A percentile compares a stretch with the other conserved stretches of the same genome.
These are phyloP conservation scores for Coecobrya sp. DNA, from an alignment of 2,888 invertebrate genomes.

Conservation along the genomic window DNA sequence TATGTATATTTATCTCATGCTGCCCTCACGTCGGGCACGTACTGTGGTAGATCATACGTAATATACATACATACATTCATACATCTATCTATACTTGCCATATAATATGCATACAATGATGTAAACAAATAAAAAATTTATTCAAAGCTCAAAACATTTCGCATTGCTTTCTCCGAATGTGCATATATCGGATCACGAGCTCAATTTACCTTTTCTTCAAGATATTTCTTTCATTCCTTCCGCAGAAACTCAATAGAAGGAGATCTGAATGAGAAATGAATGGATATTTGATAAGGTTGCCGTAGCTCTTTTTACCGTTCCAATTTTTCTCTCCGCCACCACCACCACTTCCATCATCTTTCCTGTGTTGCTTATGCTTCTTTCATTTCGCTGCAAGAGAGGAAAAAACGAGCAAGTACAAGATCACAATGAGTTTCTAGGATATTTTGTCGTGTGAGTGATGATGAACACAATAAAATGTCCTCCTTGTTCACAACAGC, in stretches of 20 bases:
- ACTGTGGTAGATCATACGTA: background rate
- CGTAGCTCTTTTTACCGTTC: background rate
- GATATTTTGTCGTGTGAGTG: background rate
- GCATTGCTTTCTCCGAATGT: slow-evolving; percentile 60
- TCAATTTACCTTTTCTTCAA: slow-evolving; percentile 61
- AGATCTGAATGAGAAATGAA: slow-evolving; percentile 29
- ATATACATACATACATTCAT: background rate
- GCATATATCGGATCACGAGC: slow-evolving; percentile 71
- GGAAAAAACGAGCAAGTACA: slow-evolving; percentile 23
- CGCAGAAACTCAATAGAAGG: slow-evolving; percentile 55
- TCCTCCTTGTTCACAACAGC: background rate
- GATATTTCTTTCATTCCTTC: slow-evolving; percentile 1
- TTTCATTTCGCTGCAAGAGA: background rate
- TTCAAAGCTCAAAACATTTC: background rate
- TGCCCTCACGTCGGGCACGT: background rate
- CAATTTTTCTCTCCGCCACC: background rate
- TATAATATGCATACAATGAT: background rate
- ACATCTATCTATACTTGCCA: no score
- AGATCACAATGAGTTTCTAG: background rate
- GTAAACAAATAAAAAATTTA: background rate
- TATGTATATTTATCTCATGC: background rate
- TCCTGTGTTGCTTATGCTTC: background rate
- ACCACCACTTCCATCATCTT: background rate
- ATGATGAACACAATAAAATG: slow-evolving; percentile 12
- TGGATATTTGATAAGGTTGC: slow-evolving; percentile 67